Conservation (phyloP, 1,140 invertebrate species). For the Ectropis grisescens region DNA sequence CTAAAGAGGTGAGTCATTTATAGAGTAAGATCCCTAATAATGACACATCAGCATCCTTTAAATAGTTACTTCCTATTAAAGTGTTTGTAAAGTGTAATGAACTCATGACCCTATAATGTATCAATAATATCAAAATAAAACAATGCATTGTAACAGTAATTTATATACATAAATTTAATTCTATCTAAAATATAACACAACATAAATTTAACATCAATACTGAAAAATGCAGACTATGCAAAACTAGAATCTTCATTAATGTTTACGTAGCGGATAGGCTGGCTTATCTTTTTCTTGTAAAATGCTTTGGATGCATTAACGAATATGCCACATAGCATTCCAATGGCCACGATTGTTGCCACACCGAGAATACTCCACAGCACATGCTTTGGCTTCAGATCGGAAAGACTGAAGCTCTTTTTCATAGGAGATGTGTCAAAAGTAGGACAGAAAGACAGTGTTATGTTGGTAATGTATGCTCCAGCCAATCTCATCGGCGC, state of each 20-base stretch:
- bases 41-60: no score
- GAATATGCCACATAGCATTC: conserved; percentile 45
- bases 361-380: conserved; percentile 56
- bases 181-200: no score
- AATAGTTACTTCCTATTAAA: no score
- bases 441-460: conserved; percentile 39
- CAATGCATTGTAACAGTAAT: conserved; percentile 11
- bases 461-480: conserved; percentile 49
- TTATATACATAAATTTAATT: conserved; percentile 10
- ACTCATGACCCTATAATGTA: background rate
- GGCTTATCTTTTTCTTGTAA: conserved; percentile 38
- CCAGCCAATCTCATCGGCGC: conserved; percentile 54
- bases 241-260: conserved; percentile 40
- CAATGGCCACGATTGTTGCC: conserved; percentile 35
- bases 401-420: conserved; percentile 32
- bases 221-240: conserved; percentile 16
- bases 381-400: conserved; percentile 50
- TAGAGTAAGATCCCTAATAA: conserved; percentile 3
- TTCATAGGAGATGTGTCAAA: conserved; percentile 38
- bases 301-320: conserved; percentile 38
- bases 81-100: no score
- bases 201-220: no score
- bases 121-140: conserved; percentile 17
- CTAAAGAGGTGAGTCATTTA: conserved; percentile 68
- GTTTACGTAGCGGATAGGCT: conserved; percentile 50